phyloP scores from a whole-genome alignment of 2,888 invertebrate genomes.

The Drosophila limbata region DNA sequence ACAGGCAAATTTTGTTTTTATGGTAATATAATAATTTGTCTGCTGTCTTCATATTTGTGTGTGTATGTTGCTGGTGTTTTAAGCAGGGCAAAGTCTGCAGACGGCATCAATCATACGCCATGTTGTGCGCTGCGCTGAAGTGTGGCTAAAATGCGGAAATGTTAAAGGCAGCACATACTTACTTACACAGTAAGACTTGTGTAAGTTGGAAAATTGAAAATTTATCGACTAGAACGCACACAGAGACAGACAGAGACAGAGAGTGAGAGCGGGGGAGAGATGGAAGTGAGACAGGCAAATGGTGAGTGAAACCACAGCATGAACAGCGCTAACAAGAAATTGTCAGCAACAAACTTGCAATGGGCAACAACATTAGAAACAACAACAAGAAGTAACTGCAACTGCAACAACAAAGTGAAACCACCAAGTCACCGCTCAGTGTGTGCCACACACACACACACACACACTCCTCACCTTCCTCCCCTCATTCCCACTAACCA shows the following conservation, averaged over 20 bases:
- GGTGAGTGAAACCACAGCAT: constrained; percentile 57
- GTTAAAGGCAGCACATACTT: constrained; percentile 47
- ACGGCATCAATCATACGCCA: constrained; percentile 79
- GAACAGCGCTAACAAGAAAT: constrained; percentile 70
- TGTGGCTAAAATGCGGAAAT: constrained; percentile 77
- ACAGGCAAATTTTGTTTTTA: constrained; percentile 46
- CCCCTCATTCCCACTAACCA: constrained; percentile 10
- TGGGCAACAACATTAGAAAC: constrained; percentile 30
- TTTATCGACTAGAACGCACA: constrained; percentile 74
- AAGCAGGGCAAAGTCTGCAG: constrained; percentile 36
- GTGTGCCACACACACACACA: constrained; percentile 14
- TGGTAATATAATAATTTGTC: constrained; percentile 68
- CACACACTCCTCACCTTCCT: neutral
- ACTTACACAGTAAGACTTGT: constrained; percentile 24
- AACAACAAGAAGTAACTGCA: constrained; percentile 26
- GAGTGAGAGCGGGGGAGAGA: constrained; percentile 2
- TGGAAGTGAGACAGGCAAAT: constrained; percentile 6
- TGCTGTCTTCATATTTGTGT: constrained; percentile 17
- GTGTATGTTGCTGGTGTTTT: constrained; percentile 14
- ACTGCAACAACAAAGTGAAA: constrained; percentile 40
- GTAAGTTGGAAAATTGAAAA: constrained; percentile 73
- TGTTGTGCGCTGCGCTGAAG: constrained; percentile 68
- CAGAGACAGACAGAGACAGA: constrained; percentile 25
- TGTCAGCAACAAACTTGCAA: constrained; percentile 74
- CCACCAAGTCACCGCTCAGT: constrained; percentile 55